Percentiles rank a stretch among this genome's conserved stretches.
Conservation (phyloP, 2,888 invertebrate species). For the Phyllotreta striolata region DNA sequence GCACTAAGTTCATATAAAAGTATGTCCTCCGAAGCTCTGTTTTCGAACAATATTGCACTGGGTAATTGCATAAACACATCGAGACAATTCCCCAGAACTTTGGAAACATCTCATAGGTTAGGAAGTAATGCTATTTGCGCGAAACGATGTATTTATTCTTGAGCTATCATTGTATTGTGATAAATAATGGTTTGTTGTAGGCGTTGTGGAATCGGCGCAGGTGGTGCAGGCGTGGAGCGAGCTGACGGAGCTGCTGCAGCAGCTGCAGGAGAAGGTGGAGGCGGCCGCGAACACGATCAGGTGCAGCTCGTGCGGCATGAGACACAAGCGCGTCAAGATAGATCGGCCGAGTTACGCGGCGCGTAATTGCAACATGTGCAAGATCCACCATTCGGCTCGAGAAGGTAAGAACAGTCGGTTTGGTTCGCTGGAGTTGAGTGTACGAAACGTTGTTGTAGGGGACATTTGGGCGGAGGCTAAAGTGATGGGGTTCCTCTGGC, state of each 20-base stretch:
- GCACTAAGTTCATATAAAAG: too few species aligned
- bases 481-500: slow-evolving; percentile 83
- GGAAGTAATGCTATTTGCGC: too few species aligned
- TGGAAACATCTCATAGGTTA: too few species aligned
- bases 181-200: slow-evolving; percentile 38
- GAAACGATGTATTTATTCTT: too few species aligned
- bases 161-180: too few species aligned
- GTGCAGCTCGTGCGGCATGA: slow-evolving; percentile 92
- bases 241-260: slow-evolving; percentile 84
- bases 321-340: slow-evolving; percentile 87
- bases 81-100: too few species aligned
- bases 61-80: too few species aligned
- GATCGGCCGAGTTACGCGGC: slow-evolving; percentile 92
- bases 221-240: slow-evolving; percentile 88
- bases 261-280: slow-evolving; percentile 92
- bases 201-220: slow-evolving; percentile 76
- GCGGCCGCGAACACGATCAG: slow-evolving; percentile 93
- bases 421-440: neutral
- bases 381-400: slow-evolving; percentile 88
- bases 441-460: slow-evolving; percentile 66
- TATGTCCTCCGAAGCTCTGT: too few species aligned
- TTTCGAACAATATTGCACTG: too few species aligned
- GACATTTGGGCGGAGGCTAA: slow-evolving; percentile 95
- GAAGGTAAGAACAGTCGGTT: slow-evolving; percentile 69
- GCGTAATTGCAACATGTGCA: slow-evolving; percentile 79